Percentiles rank a stretch among this genome's conserved stretches.
Conservation (phyloP, 2,797 vertebrate species). For the Syndactyla subalaris region DNA sequence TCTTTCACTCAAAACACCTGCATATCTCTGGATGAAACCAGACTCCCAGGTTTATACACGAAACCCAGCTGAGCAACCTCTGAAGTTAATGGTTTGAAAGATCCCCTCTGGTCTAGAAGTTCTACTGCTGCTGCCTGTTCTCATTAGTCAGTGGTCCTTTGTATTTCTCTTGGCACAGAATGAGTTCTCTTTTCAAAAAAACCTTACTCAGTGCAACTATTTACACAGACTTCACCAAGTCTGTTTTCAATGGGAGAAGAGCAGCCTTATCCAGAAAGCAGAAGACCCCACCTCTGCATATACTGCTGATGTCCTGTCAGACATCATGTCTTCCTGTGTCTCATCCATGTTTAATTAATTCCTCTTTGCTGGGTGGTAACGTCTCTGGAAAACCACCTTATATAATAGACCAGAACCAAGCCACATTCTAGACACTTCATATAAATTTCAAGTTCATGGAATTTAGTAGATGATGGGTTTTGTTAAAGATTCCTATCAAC, state of each 20-base stretch:
- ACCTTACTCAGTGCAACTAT: neutral
- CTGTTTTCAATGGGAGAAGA: neutral
- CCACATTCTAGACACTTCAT: neutral
- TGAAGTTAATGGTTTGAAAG: neutral
- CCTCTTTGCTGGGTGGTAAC: neutral
- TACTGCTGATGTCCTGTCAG: neutral
- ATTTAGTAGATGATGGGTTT: neutral
- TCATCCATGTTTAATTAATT: neutral
- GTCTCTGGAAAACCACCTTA: neutral
- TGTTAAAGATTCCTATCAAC: neutral
- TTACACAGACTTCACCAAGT: accelerated
- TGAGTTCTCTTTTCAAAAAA: neutral
- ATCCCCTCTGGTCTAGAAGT: neutral
- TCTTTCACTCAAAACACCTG: neutral
- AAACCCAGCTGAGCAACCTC: neutral
- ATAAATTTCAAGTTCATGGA: neutral
- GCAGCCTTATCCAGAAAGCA: neutral
- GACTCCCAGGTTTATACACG: neutral
- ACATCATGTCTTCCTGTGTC: neutral
- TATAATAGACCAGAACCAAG: neutral
- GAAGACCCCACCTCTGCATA: accelerated
- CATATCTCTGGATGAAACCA: neutral
- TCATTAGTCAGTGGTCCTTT: neutral
- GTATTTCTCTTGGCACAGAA: neutral
- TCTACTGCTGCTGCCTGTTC: neutral